phyloP scores from a whole-genome alignment of 2,888 invertebrate genomes.

The Brenthis ino region DNA sequence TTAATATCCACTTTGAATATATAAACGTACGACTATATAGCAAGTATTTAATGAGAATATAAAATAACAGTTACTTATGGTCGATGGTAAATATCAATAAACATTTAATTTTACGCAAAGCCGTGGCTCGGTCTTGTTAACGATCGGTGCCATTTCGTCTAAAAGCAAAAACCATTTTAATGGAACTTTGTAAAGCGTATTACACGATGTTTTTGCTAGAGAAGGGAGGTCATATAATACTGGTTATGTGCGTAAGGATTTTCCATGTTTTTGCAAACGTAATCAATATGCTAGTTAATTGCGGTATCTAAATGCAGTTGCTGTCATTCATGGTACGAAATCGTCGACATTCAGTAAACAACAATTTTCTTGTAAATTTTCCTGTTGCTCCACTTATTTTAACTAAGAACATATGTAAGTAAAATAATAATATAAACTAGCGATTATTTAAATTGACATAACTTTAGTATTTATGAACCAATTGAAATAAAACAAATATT shows the following conservation, averaged over 20 bases:
- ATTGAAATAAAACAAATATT: no score
- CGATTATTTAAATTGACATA: no score
- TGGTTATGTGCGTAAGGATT: constrained; percentile 33
- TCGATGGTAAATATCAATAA: constrained; percentile 37
- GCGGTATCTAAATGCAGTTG: constrained; percentile 26
- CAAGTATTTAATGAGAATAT: constrained; percentile 3
- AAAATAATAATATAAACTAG: no score
- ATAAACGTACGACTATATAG: constrained; percentile 5
- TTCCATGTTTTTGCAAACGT: constrained; percentile 49
- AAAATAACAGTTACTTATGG: constrained; percentile 14
- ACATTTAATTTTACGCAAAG: constrained; percentile 25
- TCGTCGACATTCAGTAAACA: neutral
- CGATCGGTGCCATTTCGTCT: constrained; percentile 45
- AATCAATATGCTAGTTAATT: constrained; percentile 50
- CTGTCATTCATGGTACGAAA: constrained; percentile 17
- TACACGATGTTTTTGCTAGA: constrained; percentile 21
- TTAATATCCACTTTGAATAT: neutral
- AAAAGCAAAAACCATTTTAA: constrained; percentile 31
- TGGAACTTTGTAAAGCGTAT: constrained; percentile 20
- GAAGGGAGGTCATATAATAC: constrained; percentile 31
- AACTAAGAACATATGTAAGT: neutral
- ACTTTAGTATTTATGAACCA: no score
- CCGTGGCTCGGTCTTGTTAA: constrained; percentile 9
- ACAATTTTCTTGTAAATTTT: constrained; percentile 19
- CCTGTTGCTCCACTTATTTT: constrained; percentile 17